A percentile compares a stretch with the other conserved stretches of the same genome.
phyloP scores from a whole-genome alignment of 92 coral and sea anemone genomes.

The Parazoanthus atlanticus region DNA sequence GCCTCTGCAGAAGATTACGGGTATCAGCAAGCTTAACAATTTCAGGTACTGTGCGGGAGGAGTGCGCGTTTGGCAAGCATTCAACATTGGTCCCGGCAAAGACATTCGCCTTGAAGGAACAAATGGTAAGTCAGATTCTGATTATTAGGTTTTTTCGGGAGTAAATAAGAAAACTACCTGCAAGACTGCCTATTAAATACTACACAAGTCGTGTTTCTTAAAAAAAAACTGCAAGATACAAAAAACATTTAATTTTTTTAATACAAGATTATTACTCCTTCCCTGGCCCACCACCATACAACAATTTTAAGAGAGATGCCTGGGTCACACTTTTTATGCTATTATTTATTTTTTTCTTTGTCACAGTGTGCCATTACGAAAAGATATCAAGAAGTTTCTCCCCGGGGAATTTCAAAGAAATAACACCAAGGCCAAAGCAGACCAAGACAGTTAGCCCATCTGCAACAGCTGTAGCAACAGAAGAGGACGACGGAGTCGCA shows the following conservation, averaged over 20 bases:
- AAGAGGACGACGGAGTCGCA: conserved; percentile 19
- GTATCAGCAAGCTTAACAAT: conserved; percentile 38
- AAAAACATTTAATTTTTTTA: no score
- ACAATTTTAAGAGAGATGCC: not conserved
- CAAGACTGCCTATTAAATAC: not conserved
- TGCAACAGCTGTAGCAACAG: conserved; percentile 28
- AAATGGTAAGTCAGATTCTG: conserved; percentile 4
- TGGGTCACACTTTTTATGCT: not conserved
- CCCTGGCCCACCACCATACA: no score
- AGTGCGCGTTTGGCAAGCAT: conserved; percentile 38
- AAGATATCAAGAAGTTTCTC: conserved; percentile 29
- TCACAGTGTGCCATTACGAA: conserved; percentile 37
- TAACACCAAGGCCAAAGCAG: not conserved
- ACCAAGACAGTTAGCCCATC: not conserved
- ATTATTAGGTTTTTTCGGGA: not conserved
- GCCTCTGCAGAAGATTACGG: conserved; percentile 34
- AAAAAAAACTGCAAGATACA: not conserved
- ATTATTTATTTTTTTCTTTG: not conserved
- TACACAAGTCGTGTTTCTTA: no score
- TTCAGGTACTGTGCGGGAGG: conserved; percentile 29
- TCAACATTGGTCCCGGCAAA: conserved; percentile 4
- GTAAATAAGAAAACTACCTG: not conserved
- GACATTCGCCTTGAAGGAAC: conserved; percentile 5
- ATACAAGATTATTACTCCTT: no score
- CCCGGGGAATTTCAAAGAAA: conserved; percentile 42